Conservation (phyloP, 2,888 invertebrate genomes). For the Napeogenes sylphis region DNA sequence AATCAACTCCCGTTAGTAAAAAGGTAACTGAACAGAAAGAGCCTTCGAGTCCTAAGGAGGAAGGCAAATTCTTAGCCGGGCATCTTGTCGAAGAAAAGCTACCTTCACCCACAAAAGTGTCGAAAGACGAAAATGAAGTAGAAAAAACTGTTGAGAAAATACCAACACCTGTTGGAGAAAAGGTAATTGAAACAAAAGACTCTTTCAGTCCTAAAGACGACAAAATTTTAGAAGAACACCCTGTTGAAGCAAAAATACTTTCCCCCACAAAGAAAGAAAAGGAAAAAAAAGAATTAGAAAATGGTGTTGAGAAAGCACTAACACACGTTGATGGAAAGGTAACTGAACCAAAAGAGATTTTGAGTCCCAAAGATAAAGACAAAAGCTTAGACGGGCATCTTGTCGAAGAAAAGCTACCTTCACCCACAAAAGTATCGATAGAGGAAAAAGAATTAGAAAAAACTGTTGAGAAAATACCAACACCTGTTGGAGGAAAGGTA, state of each 20-base stretch:
- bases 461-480: not conserved
- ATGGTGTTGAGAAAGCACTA: slow-evolving; percentile 10
- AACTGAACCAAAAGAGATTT: not conserved
- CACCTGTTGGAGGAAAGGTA: slow-evolving; percentile 6
- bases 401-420: no score
- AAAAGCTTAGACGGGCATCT: not conserved
- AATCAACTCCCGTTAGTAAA: slow-evolving; percentile 6
- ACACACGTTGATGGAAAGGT: slow-evolving; percentile 11
- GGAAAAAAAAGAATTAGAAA: not conserved
- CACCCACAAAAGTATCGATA: no score
- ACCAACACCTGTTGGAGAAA: slow-evolving; percentile 12
- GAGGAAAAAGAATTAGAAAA: no score
- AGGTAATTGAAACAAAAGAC: not conserved
- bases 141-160: no score
- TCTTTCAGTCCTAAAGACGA: slow-evolving; percentile 11
- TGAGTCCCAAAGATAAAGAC: not conserved
- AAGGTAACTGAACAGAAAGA: not conserved
- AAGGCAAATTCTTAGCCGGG: no score
- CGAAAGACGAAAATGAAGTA: no score
- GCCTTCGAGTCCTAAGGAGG: no score
- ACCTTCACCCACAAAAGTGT: no score
- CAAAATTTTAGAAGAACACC: not conserved
- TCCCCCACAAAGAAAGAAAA: not conserved
- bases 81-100: no score
- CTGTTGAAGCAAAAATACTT: slow-evolving; percentile 4